Percentiles rank a stretch among this genome's conserved stretches.
Conservation (phyloP, 2,113 vertebrate genomes). For the Herpetotheres cachinnans region DNA sequence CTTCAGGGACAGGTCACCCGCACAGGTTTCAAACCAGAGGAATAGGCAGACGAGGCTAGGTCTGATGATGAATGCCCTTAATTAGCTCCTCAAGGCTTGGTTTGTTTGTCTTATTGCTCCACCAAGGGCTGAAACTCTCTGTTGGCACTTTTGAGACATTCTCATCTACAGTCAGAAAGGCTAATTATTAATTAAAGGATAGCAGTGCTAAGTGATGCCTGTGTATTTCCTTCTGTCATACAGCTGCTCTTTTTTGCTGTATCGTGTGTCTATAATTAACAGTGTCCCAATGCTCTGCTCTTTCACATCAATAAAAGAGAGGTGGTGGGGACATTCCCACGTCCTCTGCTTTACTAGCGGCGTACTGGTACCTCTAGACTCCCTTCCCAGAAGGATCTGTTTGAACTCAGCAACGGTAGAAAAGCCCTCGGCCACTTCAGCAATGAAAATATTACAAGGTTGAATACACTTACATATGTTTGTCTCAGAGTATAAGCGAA, state of each 20-base stretch:
- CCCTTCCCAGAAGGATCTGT: not conserved
- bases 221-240: not conserved
- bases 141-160: not conserved
- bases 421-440: not conserved
- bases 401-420: not conserved
- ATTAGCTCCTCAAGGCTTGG: not conserved
- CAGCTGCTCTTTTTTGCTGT: not conserved
- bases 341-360: not conserved
- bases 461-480: not conserved
- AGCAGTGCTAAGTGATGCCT: not conserved
- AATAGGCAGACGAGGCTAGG: rapidly evolving
- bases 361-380: not conserved
- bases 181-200: constrained; percentile 7
- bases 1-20: not conserved
- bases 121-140: not conserved
- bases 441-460: not conserved
- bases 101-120: not conserved
- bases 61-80: not conserved
- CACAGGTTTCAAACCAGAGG: not conserved
- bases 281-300: not conserved
- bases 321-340: not conserved
- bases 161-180: not conserved
- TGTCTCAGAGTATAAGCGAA: not conserved
- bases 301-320: not conserved
- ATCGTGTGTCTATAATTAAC: not conserved